phyloP scores from a whole-genome alignment of 2,797 vertebrate species.

The Triplophysa yarkandensis region DNA sequence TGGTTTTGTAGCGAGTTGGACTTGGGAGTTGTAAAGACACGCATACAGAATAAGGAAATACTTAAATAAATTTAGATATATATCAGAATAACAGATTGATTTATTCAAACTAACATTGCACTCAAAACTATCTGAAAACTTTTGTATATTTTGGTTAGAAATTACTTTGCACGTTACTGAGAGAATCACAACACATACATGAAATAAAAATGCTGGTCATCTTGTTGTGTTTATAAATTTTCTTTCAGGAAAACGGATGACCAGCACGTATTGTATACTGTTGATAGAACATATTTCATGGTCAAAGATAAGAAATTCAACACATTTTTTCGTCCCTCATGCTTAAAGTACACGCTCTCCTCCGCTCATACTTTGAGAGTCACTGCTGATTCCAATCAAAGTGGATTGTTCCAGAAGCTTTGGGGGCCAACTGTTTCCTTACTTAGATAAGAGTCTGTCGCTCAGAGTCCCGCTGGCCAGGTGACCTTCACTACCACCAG shows the following conservation, averaged over 20 bases:
- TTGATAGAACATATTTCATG: constrained; percentile 31
- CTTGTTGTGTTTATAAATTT: constrained; percentile 22
- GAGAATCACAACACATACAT: constrained; percentile 3
- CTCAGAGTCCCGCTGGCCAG: constrained; percentile 67
- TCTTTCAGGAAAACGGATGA: constrained; percentile 28
- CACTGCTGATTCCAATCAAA: constrained; percentile 72
- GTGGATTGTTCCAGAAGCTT: constrained; percentile 59
- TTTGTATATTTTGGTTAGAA: no score
- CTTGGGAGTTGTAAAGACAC: constrained; percentile 29
- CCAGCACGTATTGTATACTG: constrained; percentile 26
- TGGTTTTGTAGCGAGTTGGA: constrained; percentile 41
- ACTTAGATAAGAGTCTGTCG: constrained; percentile 68
- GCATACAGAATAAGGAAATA: not conserved
- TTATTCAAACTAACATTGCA: constrained; percentile 33
- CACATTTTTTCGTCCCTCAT: constrained; percentile 35
- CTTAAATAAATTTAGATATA: no score
- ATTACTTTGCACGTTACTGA: not conserved
- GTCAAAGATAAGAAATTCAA: constrained; percentile 42
- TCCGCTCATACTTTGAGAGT: constrained; percentile 33
- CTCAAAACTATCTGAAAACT: constrained; percentile 30
- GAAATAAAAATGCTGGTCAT: constrained; percentile 22
- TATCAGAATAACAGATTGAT: no score
- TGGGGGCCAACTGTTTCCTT: constrained; percentile 62
- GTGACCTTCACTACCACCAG: constrained; percentile 72
- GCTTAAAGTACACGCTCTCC: constrained; percentile 16